Percentiles rank a stretch among this genome's conserved stretches.
phyloP scores from a whole-genome alignment of 1,140 invertebrate species.

The Aphelinus atriplicis region DNA sequence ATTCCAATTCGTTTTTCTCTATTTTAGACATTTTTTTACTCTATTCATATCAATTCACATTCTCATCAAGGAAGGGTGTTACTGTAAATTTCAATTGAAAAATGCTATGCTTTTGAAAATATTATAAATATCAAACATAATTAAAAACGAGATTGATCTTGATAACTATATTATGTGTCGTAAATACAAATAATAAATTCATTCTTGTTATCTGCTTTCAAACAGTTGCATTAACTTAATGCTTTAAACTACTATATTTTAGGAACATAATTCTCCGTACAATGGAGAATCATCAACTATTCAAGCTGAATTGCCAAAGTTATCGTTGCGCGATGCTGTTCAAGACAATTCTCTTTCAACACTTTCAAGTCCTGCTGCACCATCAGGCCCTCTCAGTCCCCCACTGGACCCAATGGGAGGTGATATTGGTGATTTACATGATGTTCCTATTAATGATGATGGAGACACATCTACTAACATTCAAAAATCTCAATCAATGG shows the following conservation, averaged over 20 bases:
- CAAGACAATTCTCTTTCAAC: conserved; percentile 60
- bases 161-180: too few relatives aligned
- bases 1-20: too few relatives aligned
- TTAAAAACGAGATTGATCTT: too few relatives aligned
- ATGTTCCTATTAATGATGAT: conserved; percentile 63
- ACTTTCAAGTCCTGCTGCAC: conserved; percentile 55
- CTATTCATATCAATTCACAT: too few relatives aligned
- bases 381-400: conserved; percentile 56
- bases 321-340: conserved; percentile 54
- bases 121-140: too few relatives aligned
- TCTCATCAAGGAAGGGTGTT: too few relatives aligned
- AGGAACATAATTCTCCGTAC: conserved; percentile 58
- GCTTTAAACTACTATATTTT: background rate
- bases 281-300: conserved; percentile 56
- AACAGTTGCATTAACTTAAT: too few relatives aligned
- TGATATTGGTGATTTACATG: conserved; percentile 61
- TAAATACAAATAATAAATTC: background rate
- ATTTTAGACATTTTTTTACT: too few relatives aligned
- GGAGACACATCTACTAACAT: conserved; percentile 45
- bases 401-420: conserved; percentile 51
- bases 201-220: too few relatives aligned
- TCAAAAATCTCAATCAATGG: conserved; percentile 52
- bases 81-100: too few relatives aligned
- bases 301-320: conserved; percentile 58
- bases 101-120: too few relatives aligned